phyloP scores from a whole-genome alignment of 2,888 invertebrate genomes.

The Pristionchus entomophagus region DNA sequence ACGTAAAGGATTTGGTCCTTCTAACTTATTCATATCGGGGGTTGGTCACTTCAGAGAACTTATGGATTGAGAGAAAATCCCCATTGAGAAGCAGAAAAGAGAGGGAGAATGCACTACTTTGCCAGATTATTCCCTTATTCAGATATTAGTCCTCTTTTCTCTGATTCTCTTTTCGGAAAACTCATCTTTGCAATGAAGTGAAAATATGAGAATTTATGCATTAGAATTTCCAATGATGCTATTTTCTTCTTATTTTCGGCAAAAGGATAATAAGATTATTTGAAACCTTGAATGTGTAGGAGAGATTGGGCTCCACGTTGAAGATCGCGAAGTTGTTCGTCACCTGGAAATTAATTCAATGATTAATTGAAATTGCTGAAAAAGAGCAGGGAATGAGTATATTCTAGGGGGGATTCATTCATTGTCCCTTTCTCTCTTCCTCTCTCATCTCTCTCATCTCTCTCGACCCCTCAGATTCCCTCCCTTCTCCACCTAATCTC shows the following conservation, averaged over 20 bases:
- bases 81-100: background rate
- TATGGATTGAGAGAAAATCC: background rate
- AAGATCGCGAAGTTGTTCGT: conserved; percentile 57
- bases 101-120: no score
- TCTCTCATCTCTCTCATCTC: background rate
- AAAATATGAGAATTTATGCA: no score
- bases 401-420: background rate
- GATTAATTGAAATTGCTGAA: background rate
- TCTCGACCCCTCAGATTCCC: background rate
- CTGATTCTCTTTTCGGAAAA: no score
- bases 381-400: background rate
- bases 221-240: no score
- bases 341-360: conserved; percentile 3
- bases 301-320: conserved; percentile 67
- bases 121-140: no score
- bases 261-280: no score
- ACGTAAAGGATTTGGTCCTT: background rate
- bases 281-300: conserved; percentile 85
- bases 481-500: conserved; percentile 29
- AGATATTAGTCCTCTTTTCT: no score
- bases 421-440: background rate
- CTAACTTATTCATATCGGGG: background rate
- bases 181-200: no score
- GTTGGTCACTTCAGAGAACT: background rate
- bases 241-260: no score